phyloP scores from a whole-genome alignment of 2,113 vertebrate genomes.

The Herpailurus yagouaroundi region DNA sequence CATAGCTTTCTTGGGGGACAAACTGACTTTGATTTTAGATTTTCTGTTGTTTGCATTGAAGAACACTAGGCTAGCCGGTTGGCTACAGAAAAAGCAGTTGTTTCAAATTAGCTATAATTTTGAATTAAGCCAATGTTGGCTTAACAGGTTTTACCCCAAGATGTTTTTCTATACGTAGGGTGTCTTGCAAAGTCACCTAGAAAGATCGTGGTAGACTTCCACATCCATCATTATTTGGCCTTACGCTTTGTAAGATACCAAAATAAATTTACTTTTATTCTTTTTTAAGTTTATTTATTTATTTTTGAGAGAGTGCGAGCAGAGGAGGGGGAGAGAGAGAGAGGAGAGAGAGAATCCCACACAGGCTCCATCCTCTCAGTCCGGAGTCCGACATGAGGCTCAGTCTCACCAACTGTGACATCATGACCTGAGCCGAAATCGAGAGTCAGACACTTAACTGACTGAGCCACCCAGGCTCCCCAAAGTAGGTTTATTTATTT shows the following conservation, averaged over 20 bases:
- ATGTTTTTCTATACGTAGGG: not conserved
- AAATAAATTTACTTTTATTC: slow-evolving; percentile 28
- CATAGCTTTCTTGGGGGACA: not conserved
- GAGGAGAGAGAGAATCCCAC: no score
- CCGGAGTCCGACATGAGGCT: no score
- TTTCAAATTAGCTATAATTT: slow-evolving; percentile 71
- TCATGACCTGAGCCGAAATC: no score
- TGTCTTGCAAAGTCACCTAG: not conserved
- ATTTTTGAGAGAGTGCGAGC: no score
- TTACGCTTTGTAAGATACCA: not conserved
- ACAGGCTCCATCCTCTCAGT: no score
- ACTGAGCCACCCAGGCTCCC: no score
- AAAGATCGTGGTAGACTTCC: slow-evolving; percentile 9
- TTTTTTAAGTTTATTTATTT: no score
- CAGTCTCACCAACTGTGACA: no score
- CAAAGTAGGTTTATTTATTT: slow-evolving; percentile 32
- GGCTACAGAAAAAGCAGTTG: slow-evolving; percentile 58
- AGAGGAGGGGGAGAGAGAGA: no score
- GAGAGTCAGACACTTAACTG: no score
- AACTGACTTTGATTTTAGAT: slow-evolving; percentile 2
- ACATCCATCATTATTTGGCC: not conserved
- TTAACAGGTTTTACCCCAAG: slow-evolving; percentile 50
- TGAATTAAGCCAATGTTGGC: slow-evolving; percentile 57
- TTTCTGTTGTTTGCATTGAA: slow-evolving; percentile 50
- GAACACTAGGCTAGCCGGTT: slow-evolving; percentile 11